Percentiles rank a stretch among this genome's conserved stretches.
These are phyloP conservation scores for Drosophila leontia DNA, from an alignment of 1,140 invertebrate genomes.

Conservation along the genomic window DNA sequence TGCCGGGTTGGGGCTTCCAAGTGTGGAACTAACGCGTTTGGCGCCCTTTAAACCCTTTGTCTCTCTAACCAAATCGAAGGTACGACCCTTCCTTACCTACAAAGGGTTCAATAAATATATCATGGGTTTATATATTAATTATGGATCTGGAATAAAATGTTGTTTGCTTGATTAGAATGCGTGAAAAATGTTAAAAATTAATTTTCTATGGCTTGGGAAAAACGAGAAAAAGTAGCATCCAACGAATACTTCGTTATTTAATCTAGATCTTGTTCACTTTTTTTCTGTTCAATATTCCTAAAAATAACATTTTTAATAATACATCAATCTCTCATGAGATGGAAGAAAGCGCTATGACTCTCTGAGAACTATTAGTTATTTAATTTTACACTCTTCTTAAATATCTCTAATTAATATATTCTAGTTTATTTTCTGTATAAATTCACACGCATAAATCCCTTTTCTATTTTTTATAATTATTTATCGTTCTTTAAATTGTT, in stretches of 20 bases:
- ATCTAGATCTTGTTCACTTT: neutral
- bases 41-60: conserved; percentile 58
- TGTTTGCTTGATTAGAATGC: conserved; percentile 1
- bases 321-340: no score
- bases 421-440: no score
- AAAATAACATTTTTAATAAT: neutral
- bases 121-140: conserved; percentile 20
- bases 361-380: no score
- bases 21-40: conserved; percentile 72
- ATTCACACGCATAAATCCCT: no score
- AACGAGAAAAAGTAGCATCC: neutral
- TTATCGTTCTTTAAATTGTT: neutral
- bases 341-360: no score
- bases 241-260: neutral
- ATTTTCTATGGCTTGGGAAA: neutral
- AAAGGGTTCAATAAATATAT: conserved; percentile 16
- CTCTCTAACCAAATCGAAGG: conserved; percentile 23
- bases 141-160: conserved; percentile 13
- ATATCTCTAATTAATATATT: neutral
- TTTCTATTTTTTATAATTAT: neutral
- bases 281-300: neutral
- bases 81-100: neutral
- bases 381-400: neutral
- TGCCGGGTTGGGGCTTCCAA: conserved; percentile 34
- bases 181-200: conserved; percentile 17